These are phyloP conservation scores for Ellobius talpinus DNA, from an alignment of 2,113 vertebrate genomes.

Conservation along the genomic window DNA sequence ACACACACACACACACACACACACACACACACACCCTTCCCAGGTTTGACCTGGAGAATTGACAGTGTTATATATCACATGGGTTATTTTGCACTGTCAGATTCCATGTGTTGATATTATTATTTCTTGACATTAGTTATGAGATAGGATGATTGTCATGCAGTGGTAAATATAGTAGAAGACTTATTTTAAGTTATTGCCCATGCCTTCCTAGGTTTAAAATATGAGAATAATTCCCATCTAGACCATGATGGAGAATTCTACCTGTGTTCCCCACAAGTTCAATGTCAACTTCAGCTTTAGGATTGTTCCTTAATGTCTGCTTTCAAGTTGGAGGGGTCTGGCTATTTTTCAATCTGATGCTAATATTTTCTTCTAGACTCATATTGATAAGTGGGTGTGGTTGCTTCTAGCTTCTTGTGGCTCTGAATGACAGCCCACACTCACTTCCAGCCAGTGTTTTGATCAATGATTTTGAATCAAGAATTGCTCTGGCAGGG, in stretches of 20 bases:
- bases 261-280: not conserved
- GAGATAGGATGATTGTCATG: not conserved
- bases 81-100: conserved; percentile 26
- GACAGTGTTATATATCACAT: not conserved
- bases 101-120: not conserved
- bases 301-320: not conserved
- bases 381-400: not conserved
- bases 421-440: not conserved
- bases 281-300: not conserved
- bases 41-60: not conserved
- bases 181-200: conserved; percentile 23
- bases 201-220: not conserved
- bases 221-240: not conserved
- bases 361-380: not conserved
- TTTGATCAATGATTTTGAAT: not conserved
- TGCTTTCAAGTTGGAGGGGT: not conserved
- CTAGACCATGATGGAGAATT: not conserved
- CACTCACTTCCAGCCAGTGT: not conserved
- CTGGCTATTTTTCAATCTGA: conserved; percentile 14
- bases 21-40: not conserved
- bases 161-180: not conserved
- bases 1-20: not conserved
- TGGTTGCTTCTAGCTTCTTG: not conserved
- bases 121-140: conserved; percentile 30
- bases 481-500: not conserved